Evolutionary conservation across 2,797 vertebrate genomes (phyloP), one percentile per base, ranked within the genome.

Genomic region (Sphenopsis melanotis): DNA sequence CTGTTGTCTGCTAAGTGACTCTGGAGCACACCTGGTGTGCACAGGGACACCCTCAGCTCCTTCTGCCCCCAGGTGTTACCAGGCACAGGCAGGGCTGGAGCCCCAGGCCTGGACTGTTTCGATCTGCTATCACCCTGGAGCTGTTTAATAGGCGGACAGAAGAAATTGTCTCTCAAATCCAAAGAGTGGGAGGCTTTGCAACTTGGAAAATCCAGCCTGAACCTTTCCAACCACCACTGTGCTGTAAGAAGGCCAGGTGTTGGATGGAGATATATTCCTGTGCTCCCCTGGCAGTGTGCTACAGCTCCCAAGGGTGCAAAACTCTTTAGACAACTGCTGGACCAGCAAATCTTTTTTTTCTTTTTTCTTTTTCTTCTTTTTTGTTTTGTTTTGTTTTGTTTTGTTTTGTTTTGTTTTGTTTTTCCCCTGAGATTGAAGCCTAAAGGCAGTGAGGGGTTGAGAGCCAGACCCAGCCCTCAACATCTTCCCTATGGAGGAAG

Each of bases 181-280:
- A 57, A 87, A 66, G 0, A 5, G 3, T 30, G 26, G 11, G 52
- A 89, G 20, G 44, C 5, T 89, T 93, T 80, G 36, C 10, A 49
- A 6, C 16, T 41, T 66, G 15, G 41, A 56, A 83, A 87, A 74
- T 66, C 26, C 42, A 87, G 11, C 6, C 18, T 34, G 34, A 36
- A 44, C 9, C 19, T 26, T 63, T 80, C 30, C 50, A 60, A 19
- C 3, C 19, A 57, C 13, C 52, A 16, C 2, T 26, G 20, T 3
- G 6, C 18, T n/a, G 8, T 0, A 0, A 60, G n/a, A 77, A 83
- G n/a, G 49, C 46, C 46, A 47, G 5, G 12, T 49, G 12, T 10
- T 78, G 77, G 32, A 59, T 37, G 27, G 36, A 89, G 15, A 65
- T 12, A 19, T 7, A 29, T 56, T 57, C 29, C 12, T 61, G 6